Percentiles rank a stretch among this genome's conserved stretches.
phyloP scores from a whole-genome alignment of 2,888 invertebrate genomes.

The Hetaerina titia region DNA sequence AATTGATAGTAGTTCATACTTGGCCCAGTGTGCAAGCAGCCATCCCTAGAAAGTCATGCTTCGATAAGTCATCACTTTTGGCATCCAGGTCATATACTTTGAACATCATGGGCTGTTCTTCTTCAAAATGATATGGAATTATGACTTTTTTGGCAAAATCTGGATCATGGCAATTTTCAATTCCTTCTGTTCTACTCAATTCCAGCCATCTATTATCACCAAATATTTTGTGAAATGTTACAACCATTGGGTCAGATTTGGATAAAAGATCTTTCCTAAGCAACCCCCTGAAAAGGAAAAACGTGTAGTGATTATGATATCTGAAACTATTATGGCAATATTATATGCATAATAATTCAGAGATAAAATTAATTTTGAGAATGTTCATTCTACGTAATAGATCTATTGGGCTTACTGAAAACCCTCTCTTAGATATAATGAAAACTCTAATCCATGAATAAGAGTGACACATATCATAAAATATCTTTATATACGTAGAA shows the following conservation, averaged over 20 bases:
- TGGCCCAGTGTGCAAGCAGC: constrained; percentile 79
- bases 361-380: too few species aligned
- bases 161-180: constrained; percentile 78
- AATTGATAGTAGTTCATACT: not conserved
- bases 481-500: too few species aligned
- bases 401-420: not conserved
- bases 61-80: constrained; percentile 73
- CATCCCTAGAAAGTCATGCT: constrained; percentile 79
- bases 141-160: constrained; percentile 80
- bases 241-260: constrained; percentile 81
- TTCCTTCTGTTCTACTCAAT: constrained; percentile 77
- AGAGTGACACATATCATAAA: not conserved
- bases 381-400: not conserved
- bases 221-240: constrained; percentile 76
- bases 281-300: constrained; percentile 75
- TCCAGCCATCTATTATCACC: constrained; percentile 76
- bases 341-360: not conserved
- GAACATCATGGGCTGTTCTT: constrained; percentile 80
- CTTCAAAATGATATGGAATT: constrained; percentile 80
- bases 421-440: not conserved
- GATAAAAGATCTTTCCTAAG: constrained; percentile 78
- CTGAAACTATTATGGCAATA: not conserved
- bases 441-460: not conserved
- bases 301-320: not conserved
- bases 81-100: constrained; percentile 77